Conservation (phyloP, 2,888 invertebrate species). For the Caenorhabditis drosophilae region DNA sequence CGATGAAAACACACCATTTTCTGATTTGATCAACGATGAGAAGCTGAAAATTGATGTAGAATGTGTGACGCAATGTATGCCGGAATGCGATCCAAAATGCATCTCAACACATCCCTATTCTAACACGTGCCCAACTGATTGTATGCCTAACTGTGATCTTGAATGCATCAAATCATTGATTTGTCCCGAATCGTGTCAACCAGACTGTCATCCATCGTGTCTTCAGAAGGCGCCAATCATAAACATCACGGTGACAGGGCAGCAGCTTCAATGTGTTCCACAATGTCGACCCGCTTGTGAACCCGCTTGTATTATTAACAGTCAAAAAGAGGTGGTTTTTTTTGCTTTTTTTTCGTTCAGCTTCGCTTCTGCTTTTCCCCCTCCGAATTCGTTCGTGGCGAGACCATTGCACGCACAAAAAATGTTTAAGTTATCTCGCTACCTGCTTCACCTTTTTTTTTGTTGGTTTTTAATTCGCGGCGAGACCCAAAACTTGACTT, state of each 20-base stretch:
- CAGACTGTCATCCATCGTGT: constrained; percentile 24
- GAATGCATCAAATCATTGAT: constrained; percentile 19
- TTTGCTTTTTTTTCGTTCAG: too few species aligned
- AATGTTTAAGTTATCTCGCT: too few species aligned
- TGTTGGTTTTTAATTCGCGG: too few species aligned
- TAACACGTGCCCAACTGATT: constrained; percentile 16
- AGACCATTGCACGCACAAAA: too few species aligned
- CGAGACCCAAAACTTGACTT: too few species aligned
- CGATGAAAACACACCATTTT: constrained; percentile 30
- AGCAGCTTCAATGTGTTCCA: constrained; percentile 38
- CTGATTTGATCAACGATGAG: constrained; percentile 12
- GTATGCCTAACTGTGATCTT: constrained; percentile 22
- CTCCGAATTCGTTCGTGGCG: too few species aligned
- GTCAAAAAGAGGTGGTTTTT: constrained; percentile 17
- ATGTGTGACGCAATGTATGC: constrained; percentile 26
- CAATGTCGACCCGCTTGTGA: constrained; percentile 41
- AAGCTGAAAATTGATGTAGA: constrained; percentile 18
- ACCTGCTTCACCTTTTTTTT: too few species aligned
- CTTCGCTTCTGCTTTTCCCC: background rate
- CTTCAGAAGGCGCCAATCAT: constrained; percentile 34
- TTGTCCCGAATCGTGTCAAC: constrained; percentile 27
- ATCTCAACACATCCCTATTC: constrained; percentile 26
- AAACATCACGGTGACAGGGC: constrained; percentile 42
- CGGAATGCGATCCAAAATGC: constrained; percentile 27
- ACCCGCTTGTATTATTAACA: constrained; percentile 30